These are phyloP conservation scores for Hedya salicella DNA, from an alignment of 2,888 invertebrate species.

Conservation along the genomic window DNA sequence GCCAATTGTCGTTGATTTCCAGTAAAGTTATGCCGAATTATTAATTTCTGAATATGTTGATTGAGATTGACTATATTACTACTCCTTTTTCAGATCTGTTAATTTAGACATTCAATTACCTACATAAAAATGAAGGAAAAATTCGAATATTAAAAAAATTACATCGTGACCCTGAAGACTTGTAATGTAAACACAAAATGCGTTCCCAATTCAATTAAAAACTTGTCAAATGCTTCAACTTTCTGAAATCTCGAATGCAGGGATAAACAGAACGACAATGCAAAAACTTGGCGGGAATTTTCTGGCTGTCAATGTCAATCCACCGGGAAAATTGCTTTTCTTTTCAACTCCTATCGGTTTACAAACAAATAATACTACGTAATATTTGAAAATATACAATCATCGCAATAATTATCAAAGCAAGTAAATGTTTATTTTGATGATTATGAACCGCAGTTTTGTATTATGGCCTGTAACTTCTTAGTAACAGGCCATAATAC, in stretches of 20 bases:
- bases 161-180: not conserved
- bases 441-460: too few species aligned
- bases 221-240: slow-evolving; percentile 31
- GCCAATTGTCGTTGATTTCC: not conserved
- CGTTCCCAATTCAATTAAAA: slow-evolving; percentile 22
- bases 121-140: too few species aligned
- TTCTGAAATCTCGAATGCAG: slow-evolving; percentile 32
- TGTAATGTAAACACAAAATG: slow-evolving; percentile 17
- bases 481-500: too few species aligned
- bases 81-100: not conserved
- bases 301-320: slow-evolving; percentile 28
- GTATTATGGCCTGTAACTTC: too few species aligned
- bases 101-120: too few species aligned
- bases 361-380: slow-evolving; percentile 4
- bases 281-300: slow-evolving; percentile 28
- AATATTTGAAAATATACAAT: not conserved
- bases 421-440: too few species aligned
- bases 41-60: not conserved
- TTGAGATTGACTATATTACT: not conserved
- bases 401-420: too few species aligned
- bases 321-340: slow-evolving; percentile 34
- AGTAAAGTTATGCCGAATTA: too few species aligned
- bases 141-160: too few species aligned
- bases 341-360: slow-evolving; percentile 21
- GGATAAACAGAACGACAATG: slow-evolving; percentile 12